Evolutionary conservation across 2,797 vertebrate species (phyloP).

Genomic region (Remorina albescens): DNA sequence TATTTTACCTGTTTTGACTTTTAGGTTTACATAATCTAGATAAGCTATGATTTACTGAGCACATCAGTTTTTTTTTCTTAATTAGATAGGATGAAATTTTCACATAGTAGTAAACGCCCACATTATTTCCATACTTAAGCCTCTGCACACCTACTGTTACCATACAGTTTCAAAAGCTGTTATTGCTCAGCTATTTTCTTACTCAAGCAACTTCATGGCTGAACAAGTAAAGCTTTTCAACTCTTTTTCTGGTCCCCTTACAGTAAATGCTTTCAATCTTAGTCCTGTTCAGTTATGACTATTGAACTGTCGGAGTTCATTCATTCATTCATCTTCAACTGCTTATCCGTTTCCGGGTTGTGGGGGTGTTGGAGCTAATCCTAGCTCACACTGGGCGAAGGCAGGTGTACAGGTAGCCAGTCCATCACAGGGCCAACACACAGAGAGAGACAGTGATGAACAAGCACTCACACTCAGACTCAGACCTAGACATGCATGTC

Average conservation of each 20-base stretch:
- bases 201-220: not conserved
- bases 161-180: not conserved
- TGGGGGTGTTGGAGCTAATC: no score
- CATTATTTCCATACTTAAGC: no score
- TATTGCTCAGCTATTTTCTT: not conserved
- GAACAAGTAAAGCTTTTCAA: not conserved
- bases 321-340: no score
- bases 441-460: no score
- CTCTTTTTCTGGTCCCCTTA: not conserved
- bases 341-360: no score
- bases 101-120: not conserved
- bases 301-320: slow-evolving; percentile 7
- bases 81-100: not conserved
- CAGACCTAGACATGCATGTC: no score
- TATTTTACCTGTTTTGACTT: not conserved
- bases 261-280: not conserved
- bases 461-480: no score
- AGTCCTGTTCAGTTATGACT: slow-evolving; percentile 19
- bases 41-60: not conserved
- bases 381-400: no score
- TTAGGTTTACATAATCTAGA: not conserved
- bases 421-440: no score
- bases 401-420: no score
- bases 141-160: not conserved
- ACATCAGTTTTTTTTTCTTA: not conserved